These are phyloP conservation scores for Carettochelys insculpta DNA, from an alignment of 2,113 vertebrate genomes.

Conservation along the genomic window DNA sequence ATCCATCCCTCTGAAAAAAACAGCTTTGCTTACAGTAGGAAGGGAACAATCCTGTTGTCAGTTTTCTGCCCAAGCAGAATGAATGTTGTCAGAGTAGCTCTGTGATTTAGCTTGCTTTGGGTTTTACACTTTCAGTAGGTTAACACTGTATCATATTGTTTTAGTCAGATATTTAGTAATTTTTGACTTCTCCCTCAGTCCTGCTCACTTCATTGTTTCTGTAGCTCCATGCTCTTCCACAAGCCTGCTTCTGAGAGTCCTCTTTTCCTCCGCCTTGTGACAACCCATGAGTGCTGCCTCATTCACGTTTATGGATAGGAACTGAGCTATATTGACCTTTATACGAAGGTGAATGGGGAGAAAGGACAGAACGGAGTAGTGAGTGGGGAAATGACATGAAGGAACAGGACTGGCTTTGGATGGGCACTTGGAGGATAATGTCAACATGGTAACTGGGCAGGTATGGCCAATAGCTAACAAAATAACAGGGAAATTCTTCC, in stretches of 20 bases:
- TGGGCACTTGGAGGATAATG: neutral
- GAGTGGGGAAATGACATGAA: neutral
- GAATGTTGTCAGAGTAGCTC: neutral
- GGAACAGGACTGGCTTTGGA: neutral
- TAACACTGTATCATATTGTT: neutral
- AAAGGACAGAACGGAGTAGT: neutral
- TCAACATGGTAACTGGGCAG: no score
- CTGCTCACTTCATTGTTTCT: no score
- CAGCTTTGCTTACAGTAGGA: neutral
- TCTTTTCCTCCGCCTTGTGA: neutral
- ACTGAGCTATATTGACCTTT: neutral
- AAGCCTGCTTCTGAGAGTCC: neutral
- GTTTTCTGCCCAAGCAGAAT: neutral
- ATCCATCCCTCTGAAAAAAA: neutral
- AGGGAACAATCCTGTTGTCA: neutral
- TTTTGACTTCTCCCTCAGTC: no score
- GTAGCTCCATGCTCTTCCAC: no score
- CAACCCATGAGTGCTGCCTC: neutral
- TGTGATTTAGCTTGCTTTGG: neutral
- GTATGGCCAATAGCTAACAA: neutral
- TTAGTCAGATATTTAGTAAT: neutral
- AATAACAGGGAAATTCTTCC: neutral
- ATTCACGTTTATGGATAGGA: neutral
- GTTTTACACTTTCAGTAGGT: neutral
- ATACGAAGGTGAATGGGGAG: neutral